Evolutionary conservation across 2,113 vertebrate genomes (phyloP), one percentile per base, ranked within the genome.

Genomic region (Tympanuchus pallidicinctus): DNA sequence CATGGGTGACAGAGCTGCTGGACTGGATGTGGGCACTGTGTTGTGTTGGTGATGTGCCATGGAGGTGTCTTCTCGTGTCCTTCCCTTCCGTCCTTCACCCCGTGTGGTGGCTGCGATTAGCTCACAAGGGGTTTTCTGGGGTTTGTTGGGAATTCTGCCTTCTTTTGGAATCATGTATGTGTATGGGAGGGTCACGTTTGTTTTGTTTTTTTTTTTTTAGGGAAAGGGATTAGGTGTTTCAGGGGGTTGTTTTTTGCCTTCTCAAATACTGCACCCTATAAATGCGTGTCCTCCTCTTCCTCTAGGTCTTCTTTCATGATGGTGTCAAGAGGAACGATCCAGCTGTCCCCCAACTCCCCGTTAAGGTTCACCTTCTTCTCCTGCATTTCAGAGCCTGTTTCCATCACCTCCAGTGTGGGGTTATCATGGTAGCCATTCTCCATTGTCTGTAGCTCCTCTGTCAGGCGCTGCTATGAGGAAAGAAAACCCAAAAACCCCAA

Each of bases 401-500:
- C 99, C 98, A 99, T 99, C 97, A 99, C 99, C 92, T 99, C 99
- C 96, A 99, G 96, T 0, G 99, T 99, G 6, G 99, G 99, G 92
- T 99, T 99, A 97, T 99, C 99, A 0, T 99, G 99, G 98, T 99
- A 99, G 73, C 99, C 99, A 0, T 99, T 99, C 98, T 99, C 99
- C 92, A 99, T 98, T 0, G 99, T 99, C 91, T 99, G 99, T 75
- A 99, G 98, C 97, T 99, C 99, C 94, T 99, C 99, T 0, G 99
- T 99, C 92, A 99, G 98, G 73, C 99, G 98, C 97, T 99, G 98
- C 98, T 98, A 91, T 5, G 32, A 71, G 66, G 66, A 89, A 90
- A 91, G 83, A 69, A 82, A 92, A 82, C n/a, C 36, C 61, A 67
- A 80, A 47, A 82, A 89, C 38, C 56, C 74, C 16, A 6, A 8